Conservation (phyloP, 2,797 vertebrate genomes). For the Serranus cabrilla region DNA sequence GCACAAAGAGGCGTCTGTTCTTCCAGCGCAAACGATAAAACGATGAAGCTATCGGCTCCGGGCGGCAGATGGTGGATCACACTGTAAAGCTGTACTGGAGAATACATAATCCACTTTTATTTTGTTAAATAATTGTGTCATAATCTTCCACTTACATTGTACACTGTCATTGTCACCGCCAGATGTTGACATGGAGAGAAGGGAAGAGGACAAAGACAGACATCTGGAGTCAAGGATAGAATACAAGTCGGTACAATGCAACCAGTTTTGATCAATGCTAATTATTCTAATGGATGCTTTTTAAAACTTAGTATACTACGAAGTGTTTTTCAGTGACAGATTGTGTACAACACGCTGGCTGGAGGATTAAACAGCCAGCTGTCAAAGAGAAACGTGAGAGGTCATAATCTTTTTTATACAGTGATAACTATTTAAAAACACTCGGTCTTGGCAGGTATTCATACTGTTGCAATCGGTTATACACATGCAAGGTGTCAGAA, state of each 20-base stretch:
- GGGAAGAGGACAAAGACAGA: neutral
- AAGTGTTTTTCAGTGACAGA: no score
- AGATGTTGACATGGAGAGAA: constrained; percentile 42
- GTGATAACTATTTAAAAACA: neutral
- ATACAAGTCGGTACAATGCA: neutral
- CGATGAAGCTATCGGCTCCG: constrained; percentile 42
- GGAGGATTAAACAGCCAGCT: neutral
- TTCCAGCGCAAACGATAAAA: constrained; percentile 6
- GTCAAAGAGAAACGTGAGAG: neutral
- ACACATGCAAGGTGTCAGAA: neutral
- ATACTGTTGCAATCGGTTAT: neutral
- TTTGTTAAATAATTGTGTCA: constrained; percentile 49
- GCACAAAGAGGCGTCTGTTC: constrained; percentile 46
- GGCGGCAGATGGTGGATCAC: constrained; percentile 59
- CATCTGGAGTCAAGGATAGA: constrained; percentile 17
- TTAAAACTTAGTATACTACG: no score
- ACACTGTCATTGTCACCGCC: constrained; percentile 40
- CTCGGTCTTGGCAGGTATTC: neutral
- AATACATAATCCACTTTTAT: constrained; percentile 56
- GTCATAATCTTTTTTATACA: neutral
- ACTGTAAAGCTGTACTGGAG: constrained; percentile 19
- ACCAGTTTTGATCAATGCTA: constrained; percentile 5
- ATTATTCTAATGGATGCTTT: neutral
- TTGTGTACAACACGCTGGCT: neutral
- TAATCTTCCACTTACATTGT: constrained; percentile 30